Base-by-base conservation (phyloP, 2,113 vertebrate genomes). In the Leptobrachium ailaonicum region DNA sequence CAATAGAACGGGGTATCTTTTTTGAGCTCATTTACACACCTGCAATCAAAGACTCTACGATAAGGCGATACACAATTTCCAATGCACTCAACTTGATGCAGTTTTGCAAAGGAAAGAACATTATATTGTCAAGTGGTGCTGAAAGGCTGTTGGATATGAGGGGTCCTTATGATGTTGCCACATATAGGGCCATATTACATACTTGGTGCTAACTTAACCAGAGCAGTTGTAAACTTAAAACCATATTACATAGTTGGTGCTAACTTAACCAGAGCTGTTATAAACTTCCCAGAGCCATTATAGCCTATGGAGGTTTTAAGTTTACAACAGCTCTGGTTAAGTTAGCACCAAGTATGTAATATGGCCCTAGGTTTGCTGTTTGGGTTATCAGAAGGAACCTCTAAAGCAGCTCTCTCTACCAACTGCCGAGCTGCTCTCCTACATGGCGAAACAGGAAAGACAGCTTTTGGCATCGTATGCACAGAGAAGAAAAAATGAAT, bases 61-160 rank as follows among this genome's bases (percentile, higher is more conserved):
- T 95, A 93, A 95, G 97, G 84, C 94, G 96, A 82, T 98, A 98
- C 88, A 97, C 95, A 45, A 94, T 99, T 83, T 92, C 95, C 72
- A 99, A 98, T 82, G 92, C 95, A 0, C 83, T 96, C 77, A 91
- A 85, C 80, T 89, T 98, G 81, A 93, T 94, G 89, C 94, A 98
- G 69, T 87, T 91, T 75, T 96, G 96, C 86, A 97, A 95, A 86
- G 96, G 97, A 83, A 98, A 97, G 94, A 32, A 32, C 20, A 32
- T 32, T 32, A 32, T 32, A 32, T 32, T 32, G 20, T 32, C 20
- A 32, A 32, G 20, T 32, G 20, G 20, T 32, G 20, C 20, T 32
- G 20, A 32, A 32, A 32, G 20, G 20, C 20, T 32, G 20, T 32
- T 32, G 20, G 20, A 32, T 32, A 32, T 32, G 20, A 32, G 20